Percentiles rank a stretch among this genome's conserved stretches.
These are phyloP conservation scores for Argyresthia albistria DNA, from an alignment of 2,888 invertebrate genomes.

Conservation along the genomic window DNA sequence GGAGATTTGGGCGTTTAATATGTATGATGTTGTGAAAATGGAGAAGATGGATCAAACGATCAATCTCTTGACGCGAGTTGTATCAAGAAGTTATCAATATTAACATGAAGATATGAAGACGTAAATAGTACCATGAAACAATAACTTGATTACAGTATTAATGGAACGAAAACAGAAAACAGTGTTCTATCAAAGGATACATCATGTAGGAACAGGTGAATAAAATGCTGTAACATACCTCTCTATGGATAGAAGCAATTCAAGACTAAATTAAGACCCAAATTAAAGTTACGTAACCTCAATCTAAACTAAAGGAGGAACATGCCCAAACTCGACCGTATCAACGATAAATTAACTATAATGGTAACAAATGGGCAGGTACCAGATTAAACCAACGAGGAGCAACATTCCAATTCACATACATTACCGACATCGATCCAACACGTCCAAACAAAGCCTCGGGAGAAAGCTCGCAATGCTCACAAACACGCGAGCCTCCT, in stretches of 20 bases:
- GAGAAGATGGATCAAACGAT: neutral
- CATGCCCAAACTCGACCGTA: neutral
- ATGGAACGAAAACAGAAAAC: too few species aligned
- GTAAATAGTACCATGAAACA: too few species aligned
- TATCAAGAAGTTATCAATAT: neutral
- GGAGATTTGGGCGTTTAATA: neutral
- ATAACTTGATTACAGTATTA: too few species aligned
- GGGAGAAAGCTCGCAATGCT: slow-evolving; percentile 35
- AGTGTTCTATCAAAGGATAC: too few species aligned
- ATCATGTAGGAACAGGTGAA: too few species aligned
- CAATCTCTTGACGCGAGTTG: neutral
- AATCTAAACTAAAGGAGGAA: neutral
- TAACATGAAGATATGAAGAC: neutral
- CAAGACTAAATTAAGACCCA: neutral
- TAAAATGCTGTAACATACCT: too few species aligned
- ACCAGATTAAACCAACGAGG: slow-evolving; percentile 58
- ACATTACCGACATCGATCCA: slow-evolving; percentile 65
- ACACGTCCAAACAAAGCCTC: slow-evolving; percentile 57
- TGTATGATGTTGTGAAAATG: neutral
- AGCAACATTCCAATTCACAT: slow-evolving; percentile 57
- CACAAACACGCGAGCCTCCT: slow-evolving; percentile 53
- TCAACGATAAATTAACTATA: slow-evolving; percentile 59
- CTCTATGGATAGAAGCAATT: too few species aligned
- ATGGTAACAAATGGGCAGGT: slow-evolving; percentile 69
- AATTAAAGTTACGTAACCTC: slow-evolving; percentile 1